Evolutionary conservation across 92 coral and sea anemone genomes (phyloP).

Genomic region (Siderastrea radians): DNA sequence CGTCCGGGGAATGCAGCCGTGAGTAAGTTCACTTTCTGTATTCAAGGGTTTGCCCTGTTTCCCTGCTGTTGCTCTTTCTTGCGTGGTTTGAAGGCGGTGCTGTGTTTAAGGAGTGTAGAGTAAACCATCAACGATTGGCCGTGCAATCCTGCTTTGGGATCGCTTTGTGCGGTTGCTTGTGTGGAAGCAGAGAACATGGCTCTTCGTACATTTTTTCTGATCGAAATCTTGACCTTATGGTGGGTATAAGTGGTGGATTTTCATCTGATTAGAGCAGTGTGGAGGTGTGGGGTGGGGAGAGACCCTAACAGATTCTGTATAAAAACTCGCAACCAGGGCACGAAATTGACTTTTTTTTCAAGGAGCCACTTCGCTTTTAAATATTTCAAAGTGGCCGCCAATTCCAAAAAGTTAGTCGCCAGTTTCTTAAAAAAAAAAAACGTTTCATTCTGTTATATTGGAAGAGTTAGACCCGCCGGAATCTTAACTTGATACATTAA

Average conservation of each 20-base stretch:
- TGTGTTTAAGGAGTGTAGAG: conserved; percentile 15
- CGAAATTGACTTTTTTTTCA: too few species aligned
- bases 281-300: too few species aligned
- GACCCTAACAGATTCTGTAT: too few species aligned
- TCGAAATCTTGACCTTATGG: not conserved
- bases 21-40: conserved; percentile 65
- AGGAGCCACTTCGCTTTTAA: too few species aligned
- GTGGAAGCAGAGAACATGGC: conserved; percentile 40
- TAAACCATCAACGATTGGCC: conserved; percentile 12
- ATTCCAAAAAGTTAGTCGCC: too few species aligned
- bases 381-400: too few species aligned
- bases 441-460: too few species aligned
- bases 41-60: conserved; percentile 68
- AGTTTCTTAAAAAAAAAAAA: too few species aligned
- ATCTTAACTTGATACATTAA: too few species aligned
- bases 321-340: too few species aligned
- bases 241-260: not conserved
- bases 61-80: conserved; percentile 50
- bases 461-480: too few species aligned
- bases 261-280: not conserved
- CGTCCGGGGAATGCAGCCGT: conserved; percentile 63
- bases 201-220: conserved; percentile 17
- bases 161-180: conserved; percentile 16
- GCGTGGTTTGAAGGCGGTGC: conserved; percentile 17
- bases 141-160: conserved; percentile 44